Percentiles rank a stretch among this genome's conserved stretches.
phyloP scores from a whole-genome alignment of 2,113 vertebrate species.

The Passer montanus region DNA sequence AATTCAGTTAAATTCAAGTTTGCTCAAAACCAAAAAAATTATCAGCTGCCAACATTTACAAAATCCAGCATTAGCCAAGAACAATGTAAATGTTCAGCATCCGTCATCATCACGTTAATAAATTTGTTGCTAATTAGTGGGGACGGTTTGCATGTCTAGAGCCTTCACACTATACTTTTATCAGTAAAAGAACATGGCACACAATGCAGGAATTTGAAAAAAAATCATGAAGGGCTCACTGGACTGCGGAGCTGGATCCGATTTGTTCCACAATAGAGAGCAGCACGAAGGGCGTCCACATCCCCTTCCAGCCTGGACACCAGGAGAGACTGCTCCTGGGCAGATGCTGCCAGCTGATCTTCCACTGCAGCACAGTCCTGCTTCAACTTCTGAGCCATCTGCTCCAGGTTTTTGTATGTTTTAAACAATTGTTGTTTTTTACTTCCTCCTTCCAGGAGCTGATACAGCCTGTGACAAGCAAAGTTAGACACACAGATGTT shows the following conservation, averaged over 20 bases:
- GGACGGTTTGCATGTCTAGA: background rate
- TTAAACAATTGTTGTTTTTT: conserved; percentile 81
- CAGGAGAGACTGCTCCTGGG: conserved; percentile 73
- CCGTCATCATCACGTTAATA: background rate
- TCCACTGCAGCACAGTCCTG: conserved; percentile 67
- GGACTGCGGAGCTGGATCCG: conserved; percentile 80
- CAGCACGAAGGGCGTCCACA: conserved; percentile 73
- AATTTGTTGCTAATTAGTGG: background rate
- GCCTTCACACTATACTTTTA: background rate
- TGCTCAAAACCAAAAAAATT: background rate
- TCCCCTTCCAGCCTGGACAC: conserved; percentile 73
- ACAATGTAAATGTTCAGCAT: background rate
- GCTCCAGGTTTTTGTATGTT: conserved; percentile 81
- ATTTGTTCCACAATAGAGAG: conserved; percentile 79
- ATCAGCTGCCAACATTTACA: background rate
- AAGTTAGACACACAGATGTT: conserved; percentile 4
- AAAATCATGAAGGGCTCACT: conserved; percentile 71
- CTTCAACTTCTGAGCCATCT: conserved; percentile 75
- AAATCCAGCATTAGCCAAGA: background rate
- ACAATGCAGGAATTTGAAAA: background rate
- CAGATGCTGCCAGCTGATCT: conserved; percentile 70
- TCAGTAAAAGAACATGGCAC: background rate
- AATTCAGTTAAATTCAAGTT: background rate
- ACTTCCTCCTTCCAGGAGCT: conserved; percentile 80
- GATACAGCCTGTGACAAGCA: conserved; percentile 78